Evolutionary conservation across 2,888 invertebrate species (phyloP), one percentile per base, ranked within the genome.

Genomic region (Drosophila histrio): DNA sequence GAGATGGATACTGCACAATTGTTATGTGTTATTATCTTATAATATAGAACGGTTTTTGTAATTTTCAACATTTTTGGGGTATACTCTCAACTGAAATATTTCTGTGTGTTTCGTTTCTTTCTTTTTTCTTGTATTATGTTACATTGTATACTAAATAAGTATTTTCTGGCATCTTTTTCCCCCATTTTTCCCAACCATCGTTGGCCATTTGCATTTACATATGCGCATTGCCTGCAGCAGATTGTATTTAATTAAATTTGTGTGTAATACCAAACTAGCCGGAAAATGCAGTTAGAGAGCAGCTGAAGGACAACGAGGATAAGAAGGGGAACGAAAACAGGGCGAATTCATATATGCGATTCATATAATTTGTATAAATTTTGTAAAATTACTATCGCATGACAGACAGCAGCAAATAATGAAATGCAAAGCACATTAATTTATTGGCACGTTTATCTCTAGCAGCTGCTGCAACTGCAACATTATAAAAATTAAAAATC

Each of bases 371-470:
- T 59, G 50, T 38, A 49, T 39, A 36, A 19, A 59, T 19, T 61
- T 69, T 68, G 46, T 38, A 34, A 63, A 71, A 72, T 54, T 28
- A 56, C 50, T 49, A 53, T 58, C 77, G 19, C 46, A 41, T 67
- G 78, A 77, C 58, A 72, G 57, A 49, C 72, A 59, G 68, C 77
- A 26, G 52, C 28, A 73, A 86, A 80, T 88, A 87, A 67, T 82
- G 71, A 74, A 72, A 76, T 72, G 67, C 80, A 87, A 78, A 87
- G 72, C 81, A 65, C 57, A 84, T 73, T 84, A 78, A 88, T 88
- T 84, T 84, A 84, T 88, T 73, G 79, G 52, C 73, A 67, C 79
- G 88, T 88, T 88, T 84, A 84, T 84, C 84, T 77, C 59, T 22
- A 65, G 61, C 62, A 62, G 69, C 61, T 64, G 59, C 54, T 58